Conservation (phyloP, 1,140 invertebrate species). For the Lepidurus arcticus region DNA sequence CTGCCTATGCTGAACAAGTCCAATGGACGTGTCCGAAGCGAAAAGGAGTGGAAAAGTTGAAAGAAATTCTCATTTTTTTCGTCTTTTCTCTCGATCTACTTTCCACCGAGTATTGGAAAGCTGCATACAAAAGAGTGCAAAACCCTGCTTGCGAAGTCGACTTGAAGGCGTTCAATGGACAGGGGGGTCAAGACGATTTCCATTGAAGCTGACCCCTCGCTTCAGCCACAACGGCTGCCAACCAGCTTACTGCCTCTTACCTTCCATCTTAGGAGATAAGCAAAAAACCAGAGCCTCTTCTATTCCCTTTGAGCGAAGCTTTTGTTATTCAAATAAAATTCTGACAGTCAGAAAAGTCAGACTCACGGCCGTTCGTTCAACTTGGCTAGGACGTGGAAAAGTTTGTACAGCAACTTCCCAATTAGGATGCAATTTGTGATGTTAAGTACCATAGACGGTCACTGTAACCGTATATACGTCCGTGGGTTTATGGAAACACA, state of each 20-base stretch:
- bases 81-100: background rate
- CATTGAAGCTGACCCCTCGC: background rate
- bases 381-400: too few species aligned
- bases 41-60: too few species aligned
- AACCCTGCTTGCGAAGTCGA: background rate
- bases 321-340: slow-evolving; percentile 7
- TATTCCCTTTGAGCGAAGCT: background rate
- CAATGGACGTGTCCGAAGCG: background rate
- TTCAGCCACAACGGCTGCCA: background rate
- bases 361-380: too few species aligned
- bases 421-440: too few species aligned
- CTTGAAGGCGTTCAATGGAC: background rate
- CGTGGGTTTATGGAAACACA: too few species aligned
- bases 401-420: too few species aligned
- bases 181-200: slow-evolving; percentile 1
- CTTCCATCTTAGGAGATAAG: background rate
- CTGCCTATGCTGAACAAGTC: background rate
- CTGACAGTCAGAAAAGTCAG: too few species aligned
- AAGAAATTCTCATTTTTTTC: too few species aligned
- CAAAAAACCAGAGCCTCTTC: background rate
- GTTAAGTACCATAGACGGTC: too few species aligned
- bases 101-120: background rate
- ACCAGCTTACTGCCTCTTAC: background rate
- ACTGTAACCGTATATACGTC: too few species aligned
- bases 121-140: background rate